Conservation (phyloP, 1,140 invertebrate species). For the Drosophila kanapiae region DNA sequence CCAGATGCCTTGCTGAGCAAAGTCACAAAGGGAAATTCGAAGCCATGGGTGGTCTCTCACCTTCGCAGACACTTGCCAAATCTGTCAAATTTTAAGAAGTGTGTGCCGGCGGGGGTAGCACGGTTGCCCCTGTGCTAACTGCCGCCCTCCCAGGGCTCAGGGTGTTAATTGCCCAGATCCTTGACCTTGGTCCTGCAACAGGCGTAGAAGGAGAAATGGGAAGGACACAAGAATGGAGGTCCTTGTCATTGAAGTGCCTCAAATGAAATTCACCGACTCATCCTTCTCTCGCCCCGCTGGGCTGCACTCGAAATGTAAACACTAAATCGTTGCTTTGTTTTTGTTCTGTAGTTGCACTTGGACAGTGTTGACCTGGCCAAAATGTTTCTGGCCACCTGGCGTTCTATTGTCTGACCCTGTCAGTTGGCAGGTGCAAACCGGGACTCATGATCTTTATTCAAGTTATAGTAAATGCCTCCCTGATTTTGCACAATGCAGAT, state of each 20-base stretch:
- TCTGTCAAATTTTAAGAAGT: constrained; percentile 33
- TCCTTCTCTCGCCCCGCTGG: constrained; percentile 23
- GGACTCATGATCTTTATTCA: constrained; percentile 60
- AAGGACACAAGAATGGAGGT: constrained; percentile 34
- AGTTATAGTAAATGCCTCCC: constrained; percentile 36
- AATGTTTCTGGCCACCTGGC: constrained; percentile 45
- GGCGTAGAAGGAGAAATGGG: constrained; percentile 11
- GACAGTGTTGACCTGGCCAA: constrained; percentile 22
- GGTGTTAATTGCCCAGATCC: constrained; percentile 59
- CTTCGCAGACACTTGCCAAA: constrained; percentile 67
- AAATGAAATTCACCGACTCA: constrained; percentile 1
- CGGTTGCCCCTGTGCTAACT: constrained; percentile 47
- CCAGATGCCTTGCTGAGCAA: constrained; percentile 25
- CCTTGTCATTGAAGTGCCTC: constrained; percentile 68
- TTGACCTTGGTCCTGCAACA: constrained; percentile 53
- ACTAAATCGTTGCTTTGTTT: constrained; percentile 37
- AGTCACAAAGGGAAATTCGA: constrained; percentile 26
- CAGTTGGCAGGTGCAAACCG: constrained; percentile 58
- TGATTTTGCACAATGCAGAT: constrained; percentile 71
- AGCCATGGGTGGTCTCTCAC: constrained; percentile 52
- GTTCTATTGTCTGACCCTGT: constrained; percentile 35
- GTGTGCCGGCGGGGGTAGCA: constrained; percentile 7
- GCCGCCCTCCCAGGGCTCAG: constrained; percentile 29
- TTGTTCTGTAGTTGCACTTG: constrained; percentile 23
- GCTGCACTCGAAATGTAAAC: constrained; percentile 55